A percentile compares a stretch with the other conserved stretches of the same genome.
phyloP scores from a whole-genome alignment of 2,113 vertebrate genomes.

The Trachemys scripta region DNA sequence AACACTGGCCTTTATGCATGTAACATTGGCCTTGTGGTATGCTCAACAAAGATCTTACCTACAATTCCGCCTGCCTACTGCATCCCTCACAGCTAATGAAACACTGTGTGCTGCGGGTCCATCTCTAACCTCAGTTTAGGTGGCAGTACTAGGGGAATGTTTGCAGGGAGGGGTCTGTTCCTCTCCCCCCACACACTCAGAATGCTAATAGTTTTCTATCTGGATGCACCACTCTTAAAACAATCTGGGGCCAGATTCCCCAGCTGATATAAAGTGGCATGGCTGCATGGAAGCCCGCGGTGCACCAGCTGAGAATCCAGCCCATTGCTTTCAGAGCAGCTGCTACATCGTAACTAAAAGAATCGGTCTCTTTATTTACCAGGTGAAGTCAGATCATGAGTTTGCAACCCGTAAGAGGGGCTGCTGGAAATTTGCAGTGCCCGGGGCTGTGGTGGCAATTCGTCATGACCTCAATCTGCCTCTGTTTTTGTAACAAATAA shows the following conservation, averaged over 20 bases:
- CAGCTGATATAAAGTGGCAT: too few relatives aligned
- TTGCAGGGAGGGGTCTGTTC: background rate
- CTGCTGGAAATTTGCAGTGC: background rate
- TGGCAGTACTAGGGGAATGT: background rate
- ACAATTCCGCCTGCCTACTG: background rate
- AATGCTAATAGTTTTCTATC: too few relatives aligned
- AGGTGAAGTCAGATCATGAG: background rate
- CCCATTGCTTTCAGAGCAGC: background rate
- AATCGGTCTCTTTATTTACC: background rate
- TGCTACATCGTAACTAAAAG: background rate
- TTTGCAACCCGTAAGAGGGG: background rate
- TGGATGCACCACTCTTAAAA: too few relatives aligned
- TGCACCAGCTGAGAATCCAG: background rate
- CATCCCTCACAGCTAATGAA: background rate
- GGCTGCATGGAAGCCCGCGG: too few relatives aligned
- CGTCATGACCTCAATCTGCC: background rate
- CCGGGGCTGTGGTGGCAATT: background rate
- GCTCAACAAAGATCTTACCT: background rate
- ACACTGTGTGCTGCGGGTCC: background rate
- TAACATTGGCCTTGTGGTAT: rapidly evolving
- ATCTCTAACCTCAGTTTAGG: too few relatives aligned
- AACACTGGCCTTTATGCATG: background rate
- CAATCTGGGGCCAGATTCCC: too few relatives aligned
- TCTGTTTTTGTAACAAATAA: background rate
- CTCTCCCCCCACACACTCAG: too few relatives aligned